phyloP scores from a whole-genome alignment of 2,113 vertebrate species.

The Xiphophorus couchianus region DNA sequence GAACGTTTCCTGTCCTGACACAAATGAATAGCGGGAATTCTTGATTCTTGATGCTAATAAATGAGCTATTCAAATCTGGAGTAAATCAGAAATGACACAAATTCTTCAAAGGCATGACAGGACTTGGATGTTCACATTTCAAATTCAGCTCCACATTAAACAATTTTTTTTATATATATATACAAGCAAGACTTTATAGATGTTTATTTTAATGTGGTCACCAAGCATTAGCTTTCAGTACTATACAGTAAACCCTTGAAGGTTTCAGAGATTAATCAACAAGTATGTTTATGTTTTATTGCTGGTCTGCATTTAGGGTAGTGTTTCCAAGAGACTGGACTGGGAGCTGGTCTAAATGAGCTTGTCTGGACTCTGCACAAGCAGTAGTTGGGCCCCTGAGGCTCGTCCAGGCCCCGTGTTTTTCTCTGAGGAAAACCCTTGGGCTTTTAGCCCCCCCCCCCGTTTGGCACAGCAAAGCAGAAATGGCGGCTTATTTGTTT shows the following conservation, averaged over 20 bases:
- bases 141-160: no score
- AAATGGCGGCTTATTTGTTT: constrained; percentile 63
- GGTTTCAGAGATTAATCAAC: constrained; percentile 38
- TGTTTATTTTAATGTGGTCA: constrained; percentile 2
- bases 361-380: constrained; percentile 46
- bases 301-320: constrained; percentile 38
- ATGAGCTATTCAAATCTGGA: not conserved
- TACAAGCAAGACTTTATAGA: no score
- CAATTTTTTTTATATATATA: no score
- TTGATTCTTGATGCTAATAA: not conserved
- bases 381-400: constrained; percentile 39
- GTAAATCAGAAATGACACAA: not conserved
- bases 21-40: not conserved
- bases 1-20: not conserved
- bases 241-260: not conserved
- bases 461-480: constrained; percentile 13
- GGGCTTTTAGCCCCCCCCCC: constrained; percentile 34
- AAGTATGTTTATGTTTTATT: constrained; percentile 55
- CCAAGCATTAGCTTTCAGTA: constrained; percentile 9
- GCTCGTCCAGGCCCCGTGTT: constrained; percentile 56
- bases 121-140: no score
- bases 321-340: constrained; percentile 45
- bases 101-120: no score
- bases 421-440: constrained; percentile 62
- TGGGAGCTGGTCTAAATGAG: constrained; percentile 55